phyloP scores from a whole-genome alignment of 2,888 invertebrate species.

The Protophormia terraenovae region DNA sequence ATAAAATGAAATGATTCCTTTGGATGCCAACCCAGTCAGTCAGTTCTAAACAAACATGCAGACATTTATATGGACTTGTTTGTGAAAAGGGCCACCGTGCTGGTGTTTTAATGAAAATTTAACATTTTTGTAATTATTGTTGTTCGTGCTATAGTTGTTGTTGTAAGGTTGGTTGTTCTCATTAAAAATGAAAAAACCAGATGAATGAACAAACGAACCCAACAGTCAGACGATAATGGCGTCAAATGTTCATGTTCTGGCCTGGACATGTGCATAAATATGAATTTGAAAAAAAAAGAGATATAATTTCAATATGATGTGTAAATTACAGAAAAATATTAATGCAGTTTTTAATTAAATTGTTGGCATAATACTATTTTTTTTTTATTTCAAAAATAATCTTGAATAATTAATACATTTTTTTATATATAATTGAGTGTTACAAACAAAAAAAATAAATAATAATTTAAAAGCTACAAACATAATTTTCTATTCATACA shows the following conservation, averaged over 20 bases:
- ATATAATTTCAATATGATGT: constrained; percentile 49
- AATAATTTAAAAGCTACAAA: no score
- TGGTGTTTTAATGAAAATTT: constrained; percentile 51
- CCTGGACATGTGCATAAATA: constrained; percentile 15
- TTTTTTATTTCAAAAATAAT: background rate
- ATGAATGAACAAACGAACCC: constrained; percentile 4
- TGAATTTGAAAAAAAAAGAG: background rate
- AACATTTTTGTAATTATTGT: constrained; percentile 31
- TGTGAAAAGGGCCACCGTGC: constrained; percentile 57
- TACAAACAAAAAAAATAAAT: background rate
- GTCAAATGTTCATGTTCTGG: constrained; percentile 27
- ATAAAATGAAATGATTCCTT: constrained; percentile 20
- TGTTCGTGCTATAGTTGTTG: background rate
- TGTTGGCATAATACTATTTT: constrained; percentile 29
- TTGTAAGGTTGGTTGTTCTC: background rate
- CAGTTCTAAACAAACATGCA: constrained; percentile 25
- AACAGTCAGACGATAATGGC: constrained; percentile 32
- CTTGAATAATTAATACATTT: constrained; percentile 15
- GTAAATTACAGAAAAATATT: constrained; percentile 48
- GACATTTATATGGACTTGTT: constrained; percentile 38
- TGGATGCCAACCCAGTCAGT: constrained; percentile 38
- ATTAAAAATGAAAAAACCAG: constrained; percentile 16
- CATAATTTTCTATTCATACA: no score
- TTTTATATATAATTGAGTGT: background rate
- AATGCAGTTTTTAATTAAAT: constrained; percentile 52